Percentiles rank a stretch among this genome's conserved stretches.
phyloP scores from a whole-genome alignment of 2,888 invertebrate genomes.

The Trissonchulus latispiculum region DNA sequence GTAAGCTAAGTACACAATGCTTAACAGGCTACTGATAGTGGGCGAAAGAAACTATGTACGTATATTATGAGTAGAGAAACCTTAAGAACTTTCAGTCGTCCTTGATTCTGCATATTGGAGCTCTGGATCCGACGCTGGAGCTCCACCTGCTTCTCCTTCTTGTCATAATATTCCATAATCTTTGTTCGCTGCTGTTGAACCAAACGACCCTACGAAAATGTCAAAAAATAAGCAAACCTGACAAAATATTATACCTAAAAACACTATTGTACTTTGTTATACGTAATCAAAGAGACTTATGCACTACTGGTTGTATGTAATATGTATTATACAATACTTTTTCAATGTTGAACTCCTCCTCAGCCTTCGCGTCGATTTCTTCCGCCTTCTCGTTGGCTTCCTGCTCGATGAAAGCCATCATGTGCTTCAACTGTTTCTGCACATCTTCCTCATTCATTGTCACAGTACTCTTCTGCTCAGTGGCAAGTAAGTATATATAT shows the following conservation, averaged over 20 bases:
- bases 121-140: conserved; percentile 98
- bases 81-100: conserved; percentile 85
- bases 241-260: no score
- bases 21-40: no score
- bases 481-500: no score
- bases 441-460: conserved; percentile 43
- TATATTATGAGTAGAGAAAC: no score
- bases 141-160: conserved; percentile 98
- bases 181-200: conserved; percentile 97
- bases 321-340: no score
- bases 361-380: conserved; percentile 99
- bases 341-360: conserved; percentile 99
- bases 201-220: conserved; percentile 66
- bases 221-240: no score
- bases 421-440: conserved; percentile 81
- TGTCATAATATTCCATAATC: conserved; percentile 98
- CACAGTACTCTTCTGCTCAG: conserved; percentile 28
- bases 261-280: no score
- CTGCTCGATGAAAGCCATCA: conserved; percentile 99
- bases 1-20: no score
- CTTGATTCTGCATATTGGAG: conserved; percentile 96
- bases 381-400: conserved; percentile 99
- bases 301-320: no score
- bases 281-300: no score
- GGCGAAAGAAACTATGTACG: no score